Conservation (phyloP, 2,888 invertebrate genomes). For the Brenthis ino region DNA sequence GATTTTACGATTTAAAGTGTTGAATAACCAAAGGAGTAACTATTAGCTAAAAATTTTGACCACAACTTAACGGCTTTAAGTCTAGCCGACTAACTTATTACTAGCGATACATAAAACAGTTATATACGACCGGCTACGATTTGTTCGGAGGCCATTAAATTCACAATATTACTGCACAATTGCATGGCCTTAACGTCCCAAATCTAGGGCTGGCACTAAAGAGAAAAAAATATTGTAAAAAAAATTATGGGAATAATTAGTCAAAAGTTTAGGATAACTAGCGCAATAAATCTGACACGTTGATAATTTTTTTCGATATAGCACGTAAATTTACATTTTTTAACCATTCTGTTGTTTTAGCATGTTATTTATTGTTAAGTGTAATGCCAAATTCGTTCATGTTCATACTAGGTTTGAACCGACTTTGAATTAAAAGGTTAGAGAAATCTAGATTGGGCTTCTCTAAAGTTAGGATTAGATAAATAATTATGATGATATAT, state of each 20-base stretch:
- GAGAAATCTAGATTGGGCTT: no score
- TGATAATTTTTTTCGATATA: constrained; percentile 28
- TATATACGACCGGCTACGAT: constrained; percentile 8
- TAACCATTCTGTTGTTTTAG: constrained; percentile 29
- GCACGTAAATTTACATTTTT: constrained; percentile 36
- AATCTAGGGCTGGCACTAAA: constrained; percentile 18
- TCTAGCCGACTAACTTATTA: constrained; percentile 11
- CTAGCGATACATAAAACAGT: constrained; percentile 10
- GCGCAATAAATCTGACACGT: constrained; percentile 26
- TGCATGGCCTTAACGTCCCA: constrained; percentile 18
- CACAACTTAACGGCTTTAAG: constrained; percentile 30
- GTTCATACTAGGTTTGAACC: no score
- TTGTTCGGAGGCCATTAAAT: constrained; percentile 29
- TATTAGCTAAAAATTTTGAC: constrained; percentile 25
- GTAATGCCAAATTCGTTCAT: constrained; percentile 31
- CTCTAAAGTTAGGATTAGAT: no score
- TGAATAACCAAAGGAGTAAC: constrained; percentile 1
- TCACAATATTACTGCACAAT: constrained; percentile 32
- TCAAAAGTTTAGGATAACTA: constrained; percentile 14
- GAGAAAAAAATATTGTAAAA: not conserved
- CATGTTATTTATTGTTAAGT: constrained; percentile 35
- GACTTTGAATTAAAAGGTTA: not conserved
- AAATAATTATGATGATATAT: no score
- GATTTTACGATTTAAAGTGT: constrained; percentile 4
- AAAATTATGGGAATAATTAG: not conserved